Base-by-base conservation (phyloP, 2,113 vertebrate genomes). In the Piprites chloris region DNA sequence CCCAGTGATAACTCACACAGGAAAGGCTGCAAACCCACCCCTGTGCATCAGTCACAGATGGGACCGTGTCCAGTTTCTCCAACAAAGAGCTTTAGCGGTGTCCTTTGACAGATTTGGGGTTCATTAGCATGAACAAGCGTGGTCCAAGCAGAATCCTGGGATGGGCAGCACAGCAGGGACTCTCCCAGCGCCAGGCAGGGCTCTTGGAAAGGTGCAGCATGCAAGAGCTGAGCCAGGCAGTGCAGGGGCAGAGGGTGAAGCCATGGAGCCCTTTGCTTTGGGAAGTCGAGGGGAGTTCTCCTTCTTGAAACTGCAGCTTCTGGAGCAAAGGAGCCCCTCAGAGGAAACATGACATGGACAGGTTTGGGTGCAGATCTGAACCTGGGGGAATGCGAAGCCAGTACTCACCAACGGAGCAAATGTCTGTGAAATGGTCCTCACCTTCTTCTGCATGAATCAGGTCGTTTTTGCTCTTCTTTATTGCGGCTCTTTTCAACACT, bases 391-490 rank as follows among this genome's bases (percentile, higher is more conserved):
- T 58, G 89, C 59, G 0, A 91, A 87, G 42, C 68, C 75, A 49
- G 90, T 93, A 97, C 99, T 99, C 98, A 99, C 99, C 99, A 61
- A 99, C 98, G 20, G 99, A 99, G 84, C 98, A 99, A 95, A 99
- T 99, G 95, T 99, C 99, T n/a, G 98, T 98, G 91, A 99, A 99
- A 96, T 99, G 99, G 97, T 99, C 99, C 84, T 99, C 99, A 4
- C 99, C 99, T 96, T 99, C 99, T 97, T 99, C 99, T 3, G 99
- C 99, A 12, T 98, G 99, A 95, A 99, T 99, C 75, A 99, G 98
- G 96, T 99, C 99, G 1, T 98, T 99, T 81, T 99, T 99, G 97
- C 99, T 99, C 97, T 99, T 99, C 98, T 99, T 99, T 92, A 98
- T 97, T 83, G 99, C 99, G 4, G 99, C 98, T 95, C 99, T 98